Evolutionary conservation across 2,797 vertebrate species (phyloP).

Genomic region (Babyrousa celebensis): DNA sequence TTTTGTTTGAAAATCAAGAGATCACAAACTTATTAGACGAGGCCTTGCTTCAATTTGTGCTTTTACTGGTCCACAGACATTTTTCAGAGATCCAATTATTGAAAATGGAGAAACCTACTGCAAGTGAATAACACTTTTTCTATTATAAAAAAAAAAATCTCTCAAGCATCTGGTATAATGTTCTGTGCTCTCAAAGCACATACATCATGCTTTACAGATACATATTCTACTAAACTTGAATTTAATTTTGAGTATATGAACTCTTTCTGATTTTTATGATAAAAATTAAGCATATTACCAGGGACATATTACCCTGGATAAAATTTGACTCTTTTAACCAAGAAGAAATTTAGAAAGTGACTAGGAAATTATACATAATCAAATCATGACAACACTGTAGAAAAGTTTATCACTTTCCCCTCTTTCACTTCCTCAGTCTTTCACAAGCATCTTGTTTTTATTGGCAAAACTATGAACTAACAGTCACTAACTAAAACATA

Average conservation of each 20-base stretch:
- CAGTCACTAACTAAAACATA: background rate
- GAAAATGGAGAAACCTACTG: background rate
- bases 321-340: conserved; percentile 40
- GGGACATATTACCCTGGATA: background rate
- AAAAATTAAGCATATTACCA: conserved; percentile 33
- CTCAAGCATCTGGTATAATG: background rate
- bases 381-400: background rate
- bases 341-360: background rate
- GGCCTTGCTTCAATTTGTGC: background rate
- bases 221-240: background rate
- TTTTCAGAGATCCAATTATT: conserved; percentile 57
- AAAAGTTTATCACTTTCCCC: background rate
- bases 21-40: conserved; percentile 35
- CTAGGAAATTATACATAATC: background rate
- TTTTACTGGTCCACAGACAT: conserved; percentile 2
- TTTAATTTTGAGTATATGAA: background rate
- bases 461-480: background rate
- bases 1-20: conserved; percentile 63
- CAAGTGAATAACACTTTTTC: conserved; percentile 29
- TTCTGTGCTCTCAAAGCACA: background rate
- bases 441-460: background rate
- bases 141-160: background rate
- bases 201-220: background rate
- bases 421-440: background rate
- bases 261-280: conserved; percentile 39